Evolutionary conservation across 2,113 vertebrate species (phyloP).

Genomic region (Callochromis pleurospilus): DNA sequence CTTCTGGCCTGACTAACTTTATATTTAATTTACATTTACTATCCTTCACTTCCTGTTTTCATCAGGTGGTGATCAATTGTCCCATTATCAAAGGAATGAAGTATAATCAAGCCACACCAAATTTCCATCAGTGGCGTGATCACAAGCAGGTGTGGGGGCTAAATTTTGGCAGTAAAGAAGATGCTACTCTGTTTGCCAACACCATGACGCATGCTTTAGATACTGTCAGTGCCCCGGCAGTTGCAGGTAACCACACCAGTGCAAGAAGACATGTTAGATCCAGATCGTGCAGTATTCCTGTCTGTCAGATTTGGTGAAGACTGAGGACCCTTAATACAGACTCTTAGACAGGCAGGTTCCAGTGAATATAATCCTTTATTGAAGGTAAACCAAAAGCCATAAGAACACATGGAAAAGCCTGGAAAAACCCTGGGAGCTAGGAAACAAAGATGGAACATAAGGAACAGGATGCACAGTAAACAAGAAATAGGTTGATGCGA

Average conservation of each 20-base stretch:
- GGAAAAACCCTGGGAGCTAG: neutral
- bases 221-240: neutral
- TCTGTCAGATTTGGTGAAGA: neutral
- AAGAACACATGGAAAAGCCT: neutral
- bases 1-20: neutral
- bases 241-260: conserved; percentile 14
- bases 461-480: neutral
- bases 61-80: conserved; percentile 83
- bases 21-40: neutral
- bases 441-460: neutral
- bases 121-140: conserved; percentile 82
- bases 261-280: neutral
- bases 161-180: conserved; percentile 80
- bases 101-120: conserved; percentile 82
- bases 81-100: conserved; percentile 77
- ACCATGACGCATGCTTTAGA: conserved; percentile 58
- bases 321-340: neutral
- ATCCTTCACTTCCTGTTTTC: neutral
- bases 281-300: neutral
- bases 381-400: neutral
- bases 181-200: conserved; percentile 66
- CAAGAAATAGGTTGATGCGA: neutral
- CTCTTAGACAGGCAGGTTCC: neutral
- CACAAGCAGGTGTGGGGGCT: conserved; percentile 82
- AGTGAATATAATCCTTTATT: neutral